phyloP scores from a whole-genome alignment of 2,888 invertebrate genomes.

The Polydrusus cervinus region DNA sequence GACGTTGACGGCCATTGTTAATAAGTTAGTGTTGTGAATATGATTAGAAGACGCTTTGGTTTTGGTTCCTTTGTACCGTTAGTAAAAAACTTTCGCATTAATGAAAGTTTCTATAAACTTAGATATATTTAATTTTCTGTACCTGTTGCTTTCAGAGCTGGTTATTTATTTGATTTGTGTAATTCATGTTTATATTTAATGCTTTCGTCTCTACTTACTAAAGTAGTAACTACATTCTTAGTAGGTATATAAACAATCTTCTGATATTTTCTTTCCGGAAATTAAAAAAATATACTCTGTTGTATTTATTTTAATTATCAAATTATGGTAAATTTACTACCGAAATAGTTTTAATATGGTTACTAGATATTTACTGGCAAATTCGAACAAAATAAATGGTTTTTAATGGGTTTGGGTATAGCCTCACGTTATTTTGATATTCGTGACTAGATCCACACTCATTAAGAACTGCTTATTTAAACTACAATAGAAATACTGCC shows the following conservation, averaged over 20 bases:
- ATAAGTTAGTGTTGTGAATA: no score
- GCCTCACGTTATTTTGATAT: constrained; percentile 74
- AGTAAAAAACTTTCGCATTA: constrained; percentile 46
- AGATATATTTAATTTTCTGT: constrained; percentile 57
- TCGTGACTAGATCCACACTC: constrained; percentile 94
- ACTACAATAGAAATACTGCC: constrained; percentile 35
- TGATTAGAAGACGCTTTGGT: constrained; percentile 55
- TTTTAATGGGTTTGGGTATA: constrained; percentile 82
- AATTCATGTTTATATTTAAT: constrained; percentile 45
- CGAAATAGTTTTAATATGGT: no score
- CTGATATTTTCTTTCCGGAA: constrained; percentile 36
- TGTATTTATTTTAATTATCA: no score
- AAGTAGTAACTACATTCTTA: no score
- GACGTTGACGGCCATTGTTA: constrained; percentile 51
- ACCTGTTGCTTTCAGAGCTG: constrained; percentile 62
- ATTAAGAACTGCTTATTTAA: constrained; percentile 76
- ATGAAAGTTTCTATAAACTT: constrained; percentile 54
- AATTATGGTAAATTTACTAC: no score
- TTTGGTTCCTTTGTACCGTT: constrained; percentile 58
- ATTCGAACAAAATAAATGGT: constrained; percentile 66
- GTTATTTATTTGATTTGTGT: not conserved
- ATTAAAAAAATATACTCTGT: no score
- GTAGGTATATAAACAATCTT: constrained; percentile 69
- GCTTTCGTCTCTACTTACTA: constrained; percentile 50
- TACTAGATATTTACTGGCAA: no score